A percentile compares a stretch with the other conserved stretches of the same genome.
Evolutionary conservation across 1,140 invertebrate genomes (phyloP).

Genomic region (Anastrepha obliqua): DNA sequence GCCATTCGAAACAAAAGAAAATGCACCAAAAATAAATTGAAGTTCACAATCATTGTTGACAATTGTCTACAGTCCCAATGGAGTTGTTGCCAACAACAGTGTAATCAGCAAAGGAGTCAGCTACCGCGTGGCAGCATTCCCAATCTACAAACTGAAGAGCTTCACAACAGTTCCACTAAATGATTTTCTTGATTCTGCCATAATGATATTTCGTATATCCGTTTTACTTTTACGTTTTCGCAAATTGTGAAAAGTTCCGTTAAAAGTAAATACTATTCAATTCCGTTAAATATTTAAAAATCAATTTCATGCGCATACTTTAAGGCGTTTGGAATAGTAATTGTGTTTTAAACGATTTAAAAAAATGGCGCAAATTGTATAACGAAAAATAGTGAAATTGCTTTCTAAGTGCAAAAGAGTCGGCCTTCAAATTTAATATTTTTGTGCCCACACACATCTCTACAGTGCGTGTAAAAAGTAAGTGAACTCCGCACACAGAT

Average conservation of each 20-base stretch:
- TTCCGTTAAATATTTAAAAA: slow-evolving; percentile 42
- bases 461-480: too few species aligned
- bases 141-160: background rate
- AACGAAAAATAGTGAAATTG: background rate
- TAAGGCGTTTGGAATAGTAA: slow-evolving; percentile 42
- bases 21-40: slow-evolving; percentile 31
- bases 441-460: too few species aligned
- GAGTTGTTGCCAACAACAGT: background rate
- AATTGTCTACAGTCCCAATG: slow-evolving; percentile 34
- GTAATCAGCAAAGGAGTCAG: background rate
- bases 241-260: background rate
- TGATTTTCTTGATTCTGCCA: slow-evolving; percentile 4
- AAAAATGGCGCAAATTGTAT: background rate
- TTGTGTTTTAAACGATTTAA: background rate
- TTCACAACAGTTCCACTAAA: slow-evolving; percentile 27
- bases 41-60: slow-evolving; percentile 43
- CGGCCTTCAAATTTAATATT: too few species aligned
- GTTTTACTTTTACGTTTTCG: background rate
- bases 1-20: slow-evolving; percentile 3
- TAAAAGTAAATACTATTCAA: slow-evolving; percentile 17
- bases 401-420: background rate
- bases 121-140: background rate
- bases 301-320: slow-evolving; percentile 21
- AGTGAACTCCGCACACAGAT: too few species aligned
- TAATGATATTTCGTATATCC: slow-evolving; percentile 4